Percentiles rank a stretch among this genome's conserved stretches.
These are phyloP conservation scores for Orthonychiurus folsomi DNA, from an alignment of 2,888 invertebrate species.

Conservation along the genomic window DNA sequence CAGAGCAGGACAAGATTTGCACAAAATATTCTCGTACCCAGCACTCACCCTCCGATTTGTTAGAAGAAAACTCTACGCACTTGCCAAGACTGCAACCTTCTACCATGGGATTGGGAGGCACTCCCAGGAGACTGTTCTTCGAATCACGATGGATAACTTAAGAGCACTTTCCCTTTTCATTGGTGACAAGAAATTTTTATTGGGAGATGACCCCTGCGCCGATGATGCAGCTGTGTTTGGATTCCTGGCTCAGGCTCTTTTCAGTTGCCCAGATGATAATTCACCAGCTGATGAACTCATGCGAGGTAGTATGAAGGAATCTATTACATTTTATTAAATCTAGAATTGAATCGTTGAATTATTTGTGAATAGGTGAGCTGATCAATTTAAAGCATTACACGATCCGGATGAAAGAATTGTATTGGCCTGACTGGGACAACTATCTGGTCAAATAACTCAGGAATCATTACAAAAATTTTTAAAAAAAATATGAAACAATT, in stretches of 20 bases:
- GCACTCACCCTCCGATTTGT: not conserved
- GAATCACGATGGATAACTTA: constrained; percentile 13
- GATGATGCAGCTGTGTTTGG: constrained; percentile 29
- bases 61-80: not conserved
- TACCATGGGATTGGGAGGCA: constrained; percentile 16
- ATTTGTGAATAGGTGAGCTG: constrained; percentile 14
- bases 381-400: constrained; percentile 15
- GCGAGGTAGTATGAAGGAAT: too few relatives aligned
- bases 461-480: too few relatives aligned
- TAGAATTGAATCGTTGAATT: not conserved
- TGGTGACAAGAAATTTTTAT: constrained; percentile 23
- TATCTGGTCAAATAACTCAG: not conserved
- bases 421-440: constrained; percentile 23
- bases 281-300: constrained; percentile 23
- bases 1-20: not conserved
- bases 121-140: constrained; percentile 11
- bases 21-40: not conserved
- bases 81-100: not conserved
- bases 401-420: constrained; percentile 16
- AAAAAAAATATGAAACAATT: too few relatives aligned
- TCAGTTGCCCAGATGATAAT: constrained; percentile 9
- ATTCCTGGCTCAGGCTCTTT: constrained; percentile 16
- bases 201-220: constrained; percentile 24
- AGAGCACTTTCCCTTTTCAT: constrained; percentile 17
- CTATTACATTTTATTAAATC: too few relatives aligned